These are phyloP conservation scores for Macaria liturata DNA, from an alignment of 2,888 invertebrate species.

Conservation along the genomic window DNA sequence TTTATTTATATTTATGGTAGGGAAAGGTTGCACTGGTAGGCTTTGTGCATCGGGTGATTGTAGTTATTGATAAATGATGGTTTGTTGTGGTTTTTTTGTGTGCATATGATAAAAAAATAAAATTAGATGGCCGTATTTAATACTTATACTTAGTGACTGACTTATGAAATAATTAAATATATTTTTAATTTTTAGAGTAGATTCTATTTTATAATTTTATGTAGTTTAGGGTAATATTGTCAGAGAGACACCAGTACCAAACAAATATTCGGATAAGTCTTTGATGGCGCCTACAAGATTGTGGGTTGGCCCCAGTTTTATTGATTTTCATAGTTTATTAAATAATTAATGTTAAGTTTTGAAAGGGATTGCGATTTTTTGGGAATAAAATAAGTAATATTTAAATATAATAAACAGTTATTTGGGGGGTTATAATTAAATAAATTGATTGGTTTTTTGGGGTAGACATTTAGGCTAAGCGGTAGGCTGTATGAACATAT, in stretches of 20 bases:
- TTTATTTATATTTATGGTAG: constrained; percentile 33
- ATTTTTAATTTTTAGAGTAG: constrained; percentile 22
- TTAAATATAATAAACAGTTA: too few species aligned
- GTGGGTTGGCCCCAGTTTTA: constrained; percentile 15
- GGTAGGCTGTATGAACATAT: constrained; percentile 30
- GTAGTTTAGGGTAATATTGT: constrained; percentile 40
- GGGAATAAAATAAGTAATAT: too few species aligned
- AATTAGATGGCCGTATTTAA: constrained; percentile 54
- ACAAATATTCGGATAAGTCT: constrained; percentile 63
- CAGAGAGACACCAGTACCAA: constrained; percentile 69
- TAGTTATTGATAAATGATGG: constrained; percentile 12
- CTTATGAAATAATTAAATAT: constrained; percentile 23
- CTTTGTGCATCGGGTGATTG: not conserved
- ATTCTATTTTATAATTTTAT: constrained; percentile 26
- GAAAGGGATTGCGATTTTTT: constrained; percentile 8
- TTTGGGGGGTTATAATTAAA: too few species aligned
- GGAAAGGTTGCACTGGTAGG: constrained; percentile 24
- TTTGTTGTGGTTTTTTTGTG: constrained; percentile 27
- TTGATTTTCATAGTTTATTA: not conserved
- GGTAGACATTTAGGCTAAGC: not conserved
- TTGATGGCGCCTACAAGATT: constrained; percentile 21
- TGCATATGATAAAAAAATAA: constrained; percentile 21
- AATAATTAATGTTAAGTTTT: constrained; percentile 7
- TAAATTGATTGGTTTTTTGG: not conserved
- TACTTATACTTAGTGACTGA: constrained; percentile 42